A percentile compares a stretch with the other conserved stretches of the same genome.
Evolutionary conservation across 1,140 invertebrate genomes (phyloP).

Genomic region (Bombus turneri): DNA sequence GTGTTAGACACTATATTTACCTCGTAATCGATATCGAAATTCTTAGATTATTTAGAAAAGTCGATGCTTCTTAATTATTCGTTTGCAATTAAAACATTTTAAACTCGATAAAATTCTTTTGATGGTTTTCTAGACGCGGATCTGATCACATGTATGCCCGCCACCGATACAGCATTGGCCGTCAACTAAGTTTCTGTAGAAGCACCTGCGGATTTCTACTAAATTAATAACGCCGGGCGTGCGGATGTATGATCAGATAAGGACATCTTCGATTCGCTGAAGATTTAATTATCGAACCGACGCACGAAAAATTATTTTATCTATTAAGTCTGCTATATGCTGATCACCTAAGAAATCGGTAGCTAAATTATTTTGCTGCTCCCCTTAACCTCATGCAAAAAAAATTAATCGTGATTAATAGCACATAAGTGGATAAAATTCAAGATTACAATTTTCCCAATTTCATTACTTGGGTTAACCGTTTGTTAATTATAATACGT

Average conservation of each 20-base stretch:
- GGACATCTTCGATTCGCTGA: neutral
- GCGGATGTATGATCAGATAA: conserved; percentile 19
- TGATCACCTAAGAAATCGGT: neutral
- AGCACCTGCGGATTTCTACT: conserved; percentile 55
- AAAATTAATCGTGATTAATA: neutral
- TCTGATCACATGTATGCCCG: neutral
- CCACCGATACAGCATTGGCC: neutral
- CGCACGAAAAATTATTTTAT: neutral
- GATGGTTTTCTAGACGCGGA: neutral
- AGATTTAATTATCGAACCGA: conserved; percentile 23
- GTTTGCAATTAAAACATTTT: neutral
- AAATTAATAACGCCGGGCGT: conserved; percentile 48
- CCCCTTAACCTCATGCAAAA: neutral
- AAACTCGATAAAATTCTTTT: neutral
- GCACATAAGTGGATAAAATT: neutral
- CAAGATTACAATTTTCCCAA: neutral
- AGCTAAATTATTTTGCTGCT: neutral
- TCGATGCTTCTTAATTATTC: neutral
- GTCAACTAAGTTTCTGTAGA: conserved; percentile 15
- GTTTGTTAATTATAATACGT: neutral
- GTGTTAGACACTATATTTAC: neutral
- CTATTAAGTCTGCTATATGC: neutral
- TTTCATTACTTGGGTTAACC: neutral
- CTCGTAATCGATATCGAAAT: neutral
- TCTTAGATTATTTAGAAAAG: neutral